Conservation (phyloP, 2,113 vertebrate genomes). For the Actenoides hombroni region DNA sequence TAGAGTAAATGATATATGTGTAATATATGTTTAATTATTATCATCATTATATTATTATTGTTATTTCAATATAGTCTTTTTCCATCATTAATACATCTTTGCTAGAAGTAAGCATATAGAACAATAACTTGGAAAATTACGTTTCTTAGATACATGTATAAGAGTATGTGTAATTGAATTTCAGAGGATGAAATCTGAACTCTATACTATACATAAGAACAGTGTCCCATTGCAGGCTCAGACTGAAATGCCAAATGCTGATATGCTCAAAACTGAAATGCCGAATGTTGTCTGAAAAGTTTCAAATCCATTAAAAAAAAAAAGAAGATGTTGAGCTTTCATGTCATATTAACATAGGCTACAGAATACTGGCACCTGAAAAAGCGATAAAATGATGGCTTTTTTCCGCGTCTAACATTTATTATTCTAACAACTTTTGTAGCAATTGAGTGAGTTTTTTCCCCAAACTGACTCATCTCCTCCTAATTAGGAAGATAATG, state of each 20-base stretch:
- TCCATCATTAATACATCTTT: neutral
- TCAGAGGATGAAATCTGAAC: neutral
- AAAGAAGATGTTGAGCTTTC: neutral
- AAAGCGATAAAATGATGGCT: neutral
- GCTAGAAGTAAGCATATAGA: neutral
- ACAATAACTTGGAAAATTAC: neutral
- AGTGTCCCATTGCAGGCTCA: rapidly evolving
- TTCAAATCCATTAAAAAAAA: neutral
- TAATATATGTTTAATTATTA: neutral
- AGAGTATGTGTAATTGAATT: neutral
- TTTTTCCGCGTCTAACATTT: neutral
- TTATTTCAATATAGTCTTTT: neutral
- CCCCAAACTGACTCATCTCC: neutral
- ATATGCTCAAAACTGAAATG: neutral
- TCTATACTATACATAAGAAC: neutral
- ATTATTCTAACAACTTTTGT: neutral
- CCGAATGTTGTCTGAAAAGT: neutral
- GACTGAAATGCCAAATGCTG: neutral
- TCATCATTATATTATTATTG: neutral
- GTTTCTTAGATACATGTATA: neutral
- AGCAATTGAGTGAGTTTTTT: neutral
- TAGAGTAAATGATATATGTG: neutral
- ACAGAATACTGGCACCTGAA: neutral
- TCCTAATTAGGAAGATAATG: neutral
- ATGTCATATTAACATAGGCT: neutral